These are phyloP conservation scores for Andrena chrysosceles DNA, from an alignment of 2,888 invertebrate species.

Conservation along the genomic window DNA sequence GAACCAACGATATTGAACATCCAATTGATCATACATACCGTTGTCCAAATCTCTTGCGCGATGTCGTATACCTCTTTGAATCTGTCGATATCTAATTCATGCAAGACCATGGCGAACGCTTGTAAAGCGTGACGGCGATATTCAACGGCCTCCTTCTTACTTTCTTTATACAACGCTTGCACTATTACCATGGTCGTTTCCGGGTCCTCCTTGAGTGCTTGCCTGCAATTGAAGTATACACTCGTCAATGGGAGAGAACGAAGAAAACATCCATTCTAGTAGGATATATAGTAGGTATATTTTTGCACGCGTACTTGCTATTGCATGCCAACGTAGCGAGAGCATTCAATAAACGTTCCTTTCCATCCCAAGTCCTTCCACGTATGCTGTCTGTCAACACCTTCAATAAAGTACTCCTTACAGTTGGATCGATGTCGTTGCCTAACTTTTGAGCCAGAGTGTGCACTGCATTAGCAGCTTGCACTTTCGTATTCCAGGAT, in stretches of 20 bases:
- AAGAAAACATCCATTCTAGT: background rate
- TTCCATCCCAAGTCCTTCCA: conserved; percentile 96
- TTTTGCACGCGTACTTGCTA: conserved; percentile 87
- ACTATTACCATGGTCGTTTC: conserved; percentile 86
- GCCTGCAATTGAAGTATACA: conserved; percentile 75
- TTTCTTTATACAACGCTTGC: conserved; percentile 91
- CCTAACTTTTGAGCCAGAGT: conserved; percentile 91
- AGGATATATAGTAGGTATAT: background rate
- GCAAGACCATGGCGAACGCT: conserved; percentile 91
- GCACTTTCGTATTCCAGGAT: conserved; percentile 94
- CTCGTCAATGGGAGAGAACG: background rate
- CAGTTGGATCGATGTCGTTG: conserved; percentile 88
- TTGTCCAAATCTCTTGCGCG: conserved; percentile 89
- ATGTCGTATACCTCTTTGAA: conserved; percentile 93
- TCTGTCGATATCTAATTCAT: conserved; percentile 90
- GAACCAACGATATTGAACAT: background rate
- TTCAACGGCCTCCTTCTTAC: conserved; percentile 91
- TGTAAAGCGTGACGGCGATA: conserved; percentile 91
- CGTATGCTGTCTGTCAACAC: conserved; percentile 90
- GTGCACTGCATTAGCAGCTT: conserved; percentile 93
- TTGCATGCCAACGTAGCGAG: conserved; percentile 90
- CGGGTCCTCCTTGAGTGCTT: conserved; percentile 83
- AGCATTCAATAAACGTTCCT: conserved; percentile 92
- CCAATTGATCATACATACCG: conserved; percentile 85
- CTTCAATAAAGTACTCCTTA: conserved; percentile 88